A percentile compares a stretch with the other conserved stretches of the same genome.
phyloP scores from a whole-genome alignment of 1,140 invertebrate species.

The Drosophila murphyi region DNA sequence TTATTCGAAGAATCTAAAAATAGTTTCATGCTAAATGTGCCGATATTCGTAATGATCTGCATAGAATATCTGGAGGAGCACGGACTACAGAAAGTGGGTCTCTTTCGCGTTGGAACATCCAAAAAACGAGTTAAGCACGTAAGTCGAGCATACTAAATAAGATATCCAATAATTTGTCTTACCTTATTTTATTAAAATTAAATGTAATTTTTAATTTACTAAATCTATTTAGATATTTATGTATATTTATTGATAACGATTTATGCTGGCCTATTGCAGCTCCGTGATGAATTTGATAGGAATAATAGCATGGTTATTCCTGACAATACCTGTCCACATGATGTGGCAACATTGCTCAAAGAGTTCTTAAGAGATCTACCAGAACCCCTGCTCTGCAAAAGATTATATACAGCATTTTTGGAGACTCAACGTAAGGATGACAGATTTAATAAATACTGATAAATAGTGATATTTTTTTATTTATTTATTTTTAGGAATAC shows the following conservation, averaged over 20 bases:
- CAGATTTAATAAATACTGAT: slow-evolving; percentile 12
- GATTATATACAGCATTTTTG: slow-evolving; percentile 95
- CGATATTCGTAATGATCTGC: slow-evolving; percentile 91
- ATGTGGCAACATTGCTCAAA: slow-evolving; percentile 96
- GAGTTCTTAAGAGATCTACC: slow-evolving; percentile 97
- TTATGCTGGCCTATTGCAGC: slow-evolving; percentile 85
- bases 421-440: slow-evolving; percentile 93
- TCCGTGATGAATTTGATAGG: slow-evolving; percentile 95
- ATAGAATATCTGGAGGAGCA: slow-evolving; percentile 91
- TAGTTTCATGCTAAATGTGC: slow-evolving; percentile 85
- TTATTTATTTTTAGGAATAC: slow-evolving; percentile 87
- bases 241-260: no score
- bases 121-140: slow-evolving; percentile 96
- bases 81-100: slow-evolving; percentile 92
- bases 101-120: slow-evolving; percentile 95
- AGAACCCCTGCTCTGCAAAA: slow-evolving; percentile 94
- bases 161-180: no score
- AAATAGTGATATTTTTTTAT: not conserved
- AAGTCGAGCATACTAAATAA: slow-evolving; percentile 42
- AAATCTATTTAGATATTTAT: no score
- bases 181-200: no score
- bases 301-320: slow-evolving; percentile 91
- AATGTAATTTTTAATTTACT: not conserved
- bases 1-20: slow-evolving; percentile 22
- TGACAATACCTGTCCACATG: slow-evolving; percentile 94